Evolutionary conservation across 1,140 invertebrate genomes (phyloP).

Genomic region (Listronotus bonariensis): DNA sequence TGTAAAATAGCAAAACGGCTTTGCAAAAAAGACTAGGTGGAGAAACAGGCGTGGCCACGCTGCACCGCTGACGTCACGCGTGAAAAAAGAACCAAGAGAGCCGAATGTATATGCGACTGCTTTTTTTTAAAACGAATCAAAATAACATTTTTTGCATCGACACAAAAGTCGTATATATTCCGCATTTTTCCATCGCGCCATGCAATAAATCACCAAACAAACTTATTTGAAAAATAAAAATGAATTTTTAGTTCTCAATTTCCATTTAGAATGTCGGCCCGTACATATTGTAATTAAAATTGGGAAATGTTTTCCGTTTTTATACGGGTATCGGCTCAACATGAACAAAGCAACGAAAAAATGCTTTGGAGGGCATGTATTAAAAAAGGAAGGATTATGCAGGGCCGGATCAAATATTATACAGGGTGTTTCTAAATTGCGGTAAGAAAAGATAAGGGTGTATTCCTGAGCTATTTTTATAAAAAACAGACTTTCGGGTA

Average conservation of each 20-base stretch:
- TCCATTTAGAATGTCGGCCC: slow-evolving; percentile 39
- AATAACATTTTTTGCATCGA: slow-evolving; percentile 38
- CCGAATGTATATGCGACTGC: slow-evolving; percentile 26
- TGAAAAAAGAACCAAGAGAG: slow-evolving; percentile 11
- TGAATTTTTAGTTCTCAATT: slow-evolving; percentile 40
- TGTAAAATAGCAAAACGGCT: slow-evolving; percentile 17
- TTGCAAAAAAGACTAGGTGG: slow-evolving; percentile 31
- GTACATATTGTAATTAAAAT: slow-evolving; percentile 41
- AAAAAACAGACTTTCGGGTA: no score
- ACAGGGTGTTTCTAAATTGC: no score
- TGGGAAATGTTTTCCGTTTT: slow-evolving; percentile 38
- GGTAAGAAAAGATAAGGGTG: no score
- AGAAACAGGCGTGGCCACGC: slow-evolving; percentile 18
- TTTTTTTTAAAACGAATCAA: slow-evolving; percentile 37
- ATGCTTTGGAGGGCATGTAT: slow-evolving; percentile 1
- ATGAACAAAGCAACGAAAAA: slow-evolving; percentile 31
- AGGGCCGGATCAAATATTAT: slow-evolving; percentile 8
- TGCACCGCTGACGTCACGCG: slow-evolving; percentile 9
- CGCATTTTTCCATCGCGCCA: slow-evolving; percentile 27
- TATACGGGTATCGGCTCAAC: slow-evolving; percentile 24
- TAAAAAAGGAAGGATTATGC: slow-evolving; percentile 9
- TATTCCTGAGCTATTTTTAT: no score
- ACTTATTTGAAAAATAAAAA: slow-evolving; percentile 40
- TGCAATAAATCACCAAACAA: slow-evolving; percentile 38
- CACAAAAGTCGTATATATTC: slow-evolving; percentile 38